These are phyloP conservation scores for Cryptomyrus ogoouensis DNA, from an alignment of 2,113 vertebrate genomes.

Conservation along the genomic window DNA sequence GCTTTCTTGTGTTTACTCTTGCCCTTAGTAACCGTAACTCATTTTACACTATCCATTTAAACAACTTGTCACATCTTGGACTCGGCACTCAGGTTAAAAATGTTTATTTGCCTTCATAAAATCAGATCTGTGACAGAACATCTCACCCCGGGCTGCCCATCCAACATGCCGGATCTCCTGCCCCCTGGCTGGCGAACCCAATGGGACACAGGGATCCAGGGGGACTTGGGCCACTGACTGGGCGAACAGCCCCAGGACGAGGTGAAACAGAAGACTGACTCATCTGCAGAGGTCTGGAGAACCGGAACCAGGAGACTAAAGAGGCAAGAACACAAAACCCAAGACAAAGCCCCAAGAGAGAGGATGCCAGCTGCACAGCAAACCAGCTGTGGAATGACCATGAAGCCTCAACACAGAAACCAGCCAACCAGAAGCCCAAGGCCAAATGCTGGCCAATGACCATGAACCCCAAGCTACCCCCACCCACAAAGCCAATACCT, in stretches of 20 bases:
- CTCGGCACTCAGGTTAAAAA: background rate
- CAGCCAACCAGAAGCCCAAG: background rate
- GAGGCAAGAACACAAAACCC: background rate
- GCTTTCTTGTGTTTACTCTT: background rate
- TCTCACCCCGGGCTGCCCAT: background rate
- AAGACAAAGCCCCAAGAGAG: background rate
- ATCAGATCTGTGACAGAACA: background rate
- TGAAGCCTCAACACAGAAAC: background rate
- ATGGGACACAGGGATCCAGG: background rate
- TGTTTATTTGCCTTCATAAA: background rate
- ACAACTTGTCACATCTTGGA: background rate
- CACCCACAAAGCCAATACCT: too few species aligned
- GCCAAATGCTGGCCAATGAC: background rate
- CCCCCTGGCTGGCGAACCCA: background rate
- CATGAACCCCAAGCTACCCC: background rate
- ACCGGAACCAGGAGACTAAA: background rate
- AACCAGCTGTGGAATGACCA: background rate
- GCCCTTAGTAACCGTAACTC: background rate
- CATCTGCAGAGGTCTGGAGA: background rate
- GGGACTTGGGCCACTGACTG: background rate
- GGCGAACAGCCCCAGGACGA: background rate
- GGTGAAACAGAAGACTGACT: background rate
- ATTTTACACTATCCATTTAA: background rate
- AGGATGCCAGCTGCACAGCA: background rate
- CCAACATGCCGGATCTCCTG: background rate